Base-by-base conservation (phyloP, 2,797 vertebrate genomes). In the Garrulus glandarius region DNA sequence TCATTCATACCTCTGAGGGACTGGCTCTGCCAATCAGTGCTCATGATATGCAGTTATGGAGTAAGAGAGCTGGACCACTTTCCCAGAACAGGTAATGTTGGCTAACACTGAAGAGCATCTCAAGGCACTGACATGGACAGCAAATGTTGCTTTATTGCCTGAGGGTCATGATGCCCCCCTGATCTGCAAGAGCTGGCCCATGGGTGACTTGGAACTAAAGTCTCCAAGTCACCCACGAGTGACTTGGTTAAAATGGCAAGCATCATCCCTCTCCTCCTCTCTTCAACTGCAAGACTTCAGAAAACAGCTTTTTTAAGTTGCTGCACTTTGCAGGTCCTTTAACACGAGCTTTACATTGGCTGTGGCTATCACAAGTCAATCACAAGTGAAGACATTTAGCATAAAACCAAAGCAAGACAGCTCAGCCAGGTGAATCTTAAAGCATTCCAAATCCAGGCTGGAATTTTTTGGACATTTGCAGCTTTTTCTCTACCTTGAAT, bases 21-120 rank as follows among this genome's bases (percentile, higher is more conserved):
- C 39, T 44, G 26, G 46, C 32, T 53, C 24, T 63, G 55, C 3
- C 1, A 1, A 5, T 13, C 34, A 12, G 7, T 43, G n/a, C 10
- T 82, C 0, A 0, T 30, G 37, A 34, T 23, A 14, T 5, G 9
- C 52, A 89, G 4, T 29, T 41, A 2, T 8, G 23, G 47, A 55
- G 13, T 22, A 13, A 37, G 68, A 72, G 47, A 59, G 20, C 27
- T 59, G 69, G 52, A 41, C 17, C 26, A 41, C 29, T 32, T 6
- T 16, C 19, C 34, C 29, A 9, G 21, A 26, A 13, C 44, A 15
- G 14, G 11, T 50, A 41, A 27, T 1, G 2, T 14, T 60, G 15
- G 6, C 37, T 26, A 37, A 41, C 37, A 60, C 8, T 22, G 37
- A 34, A 18, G 14, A 74, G 9, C 50, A 72, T 26, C 52, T 26